These are phyloP conservation scores for Spizaetus ornatus DNA, from an alignment of 2,113 vertebrate genomes.

Conservation along the genomic window DNA sequence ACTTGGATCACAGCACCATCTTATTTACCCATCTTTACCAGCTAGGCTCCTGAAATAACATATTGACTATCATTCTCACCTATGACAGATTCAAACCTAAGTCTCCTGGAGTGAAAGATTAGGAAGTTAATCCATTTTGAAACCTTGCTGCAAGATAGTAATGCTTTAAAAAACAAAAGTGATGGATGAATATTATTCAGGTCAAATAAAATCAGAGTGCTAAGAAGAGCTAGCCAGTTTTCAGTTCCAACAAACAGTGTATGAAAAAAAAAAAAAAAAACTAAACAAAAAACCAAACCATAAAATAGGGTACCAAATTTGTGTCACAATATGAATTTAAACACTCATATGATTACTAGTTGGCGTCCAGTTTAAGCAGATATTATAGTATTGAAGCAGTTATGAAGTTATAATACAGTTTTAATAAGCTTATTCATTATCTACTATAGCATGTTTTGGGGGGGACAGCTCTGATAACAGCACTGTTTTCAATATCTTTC, in stretches of 20 bases:
- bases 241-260: background rate
- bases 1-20: background rate
- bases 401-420: background rate
- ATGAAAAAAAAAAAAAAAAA: background rate
- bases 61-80: slow-evolving; percentile 22
- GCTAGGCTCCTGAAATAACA: background rate
- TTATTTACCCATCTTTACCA: background rate
- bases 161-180: slow-evolving; percentile 40
- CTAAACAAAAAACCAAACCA: background rate
- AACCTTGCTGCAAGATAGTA: slow-evolving; percentile 19
- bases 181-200: slow-evolving; percentile 40
- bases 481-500: background rate
- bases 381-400: background rate
- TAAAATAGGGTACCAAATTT: background rate
- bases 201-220: slow-evolving; percentile 7
- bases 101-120: slow-evolving; percentile 35
- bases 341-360: background rate
- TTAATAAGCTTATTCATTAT: background rate
- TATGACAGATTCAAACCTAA: background rate
- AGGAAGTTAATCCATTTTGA: slow-evolving; percentile 41
- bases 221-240: background rate
- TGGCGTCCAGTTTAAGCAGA: background rate
- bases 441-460: background rate
- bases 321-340: background rate
- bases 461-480: background rate